Evolutionary conservation across 2,113 vertebrate genomes (phyloP).

Genomic region (Caretta caretta): DNA sequence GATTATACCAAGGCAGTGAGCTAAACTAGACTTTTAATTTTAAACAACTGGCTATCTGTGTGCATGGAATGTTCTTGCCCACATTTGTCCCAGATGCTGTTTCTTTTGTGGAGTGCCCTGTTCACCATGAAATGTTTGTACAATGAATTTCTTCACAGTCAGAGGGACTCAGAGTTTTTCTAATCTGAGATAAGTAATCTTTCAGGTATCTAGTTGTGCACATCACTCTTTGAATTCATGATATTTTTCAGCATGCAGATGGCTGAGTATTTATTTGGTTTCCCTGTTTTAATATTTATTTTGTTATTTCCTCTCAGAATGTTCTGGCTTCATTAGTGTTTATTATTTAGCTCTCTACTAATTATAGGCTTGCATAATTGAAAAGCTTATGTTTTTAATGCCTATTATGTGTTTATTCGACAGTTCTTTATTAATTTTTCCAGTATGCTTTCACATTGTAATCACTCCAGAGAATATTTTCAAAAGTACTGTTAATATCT

Average conservation of each 20-base stretch:
- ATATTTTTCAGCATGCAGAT: constrained; percentile 2
- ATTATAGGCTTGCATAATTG: constrained; percentile 52
- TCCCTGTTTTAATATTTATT: constrained; percentile 31
- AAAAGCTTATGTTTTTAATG: constrained; percentile 35
- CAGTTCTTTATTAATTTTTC: constrained; percentile 9
- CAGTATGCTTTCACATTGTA: constrained; percentile 24
- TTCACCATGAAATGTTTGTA: background rate
- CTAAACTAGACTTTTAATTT: background rate
- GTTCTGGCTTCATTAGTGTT: constrained; percentile 55
- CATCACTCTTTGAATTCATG: background rate
- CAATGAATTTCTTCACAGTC: accelerated
- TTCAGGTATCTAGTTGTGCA: constrained; percentile 1
- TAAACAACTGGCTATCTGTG: background rate
- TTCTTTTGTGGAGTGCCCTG: background rate
- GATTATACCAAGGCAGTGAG: background rate
- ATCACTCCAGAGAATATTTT: background rate
- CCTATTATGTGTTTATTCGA: constrained; percentile 11
- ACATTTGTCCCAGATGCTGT: background rate
- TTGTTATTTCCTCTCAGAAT: constrained; percentile 43
- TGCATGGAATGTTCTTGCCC: accelerated
- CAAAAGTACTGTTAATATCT: background rate
- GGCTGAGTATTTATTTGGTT: background rate
- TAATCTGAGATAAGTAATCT: background rate
- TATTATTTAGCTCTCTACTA: constrained; percentile 46
- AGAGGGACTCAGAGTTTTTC: background rate